Base-by-base conservation (phyloP, 2,113 vertebrate species). In the Illadopsis cleaveri region DNA sequence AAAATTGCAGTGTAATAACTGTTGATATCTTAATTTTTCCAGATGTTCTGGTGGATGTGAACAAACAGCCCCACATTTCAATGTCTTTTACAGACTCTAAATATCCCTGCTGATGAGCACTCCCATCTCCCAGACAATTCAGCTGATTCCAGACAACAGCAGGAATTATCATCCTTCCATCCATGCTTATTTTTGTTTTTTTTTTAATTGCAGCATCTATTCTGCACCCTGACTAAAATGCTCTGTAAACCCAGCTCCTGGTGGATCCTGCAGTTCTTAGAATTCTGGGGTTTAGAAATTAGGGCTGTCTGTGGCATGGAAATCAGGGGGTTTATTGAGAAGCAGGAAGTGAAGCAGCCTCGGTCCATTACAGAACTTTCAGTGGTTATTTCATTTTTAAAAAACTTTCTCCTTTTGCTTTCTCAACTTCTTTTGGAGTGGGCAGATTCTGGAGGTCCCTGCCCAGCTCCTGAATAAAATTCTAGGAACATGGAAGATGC, bases 61-160 rank as follows among this genome's bases (percentile, higher is more conserved):
- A 73, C 82, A 88, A 81, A 77, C 38, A 80, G 65, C 84, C 70
- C 75, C 56, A 61, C 45, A 62, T 88, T 80, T 95, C 71, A 62
- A 11, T 54, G 42, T 9, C 68, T 83, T 61, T 47, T 5, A 11
- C 37, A 80, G 58, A 68, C 19, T 57, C 50, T 69, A 57, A 86
- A 71, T 48, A 11, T 35, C 69, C 62, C 5, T 70, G 61, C 70
- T 91, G 87, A 82, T 3, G 62, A 94, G 64, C 64, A 30, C 9
- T 35, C 35, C n/a, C 47, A 45, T 77, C 88, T 93, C 70, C 75
- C 58, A 82, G 60, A 96, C 85, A 96, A 92, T 88, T 69, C 94
- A 80, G 54, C 71, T 90, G 82, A 92, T 90, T 90, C 90, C 60
- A 42, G 15, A 62, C 45, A 76, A 35, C 50, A 83, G 82, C 54